Evolutionary conservation across 1,140 invertebrate species (phyloP), one percentile per base, ranked within the genome.

Genomic region (Cylas formicarius): DNA sequence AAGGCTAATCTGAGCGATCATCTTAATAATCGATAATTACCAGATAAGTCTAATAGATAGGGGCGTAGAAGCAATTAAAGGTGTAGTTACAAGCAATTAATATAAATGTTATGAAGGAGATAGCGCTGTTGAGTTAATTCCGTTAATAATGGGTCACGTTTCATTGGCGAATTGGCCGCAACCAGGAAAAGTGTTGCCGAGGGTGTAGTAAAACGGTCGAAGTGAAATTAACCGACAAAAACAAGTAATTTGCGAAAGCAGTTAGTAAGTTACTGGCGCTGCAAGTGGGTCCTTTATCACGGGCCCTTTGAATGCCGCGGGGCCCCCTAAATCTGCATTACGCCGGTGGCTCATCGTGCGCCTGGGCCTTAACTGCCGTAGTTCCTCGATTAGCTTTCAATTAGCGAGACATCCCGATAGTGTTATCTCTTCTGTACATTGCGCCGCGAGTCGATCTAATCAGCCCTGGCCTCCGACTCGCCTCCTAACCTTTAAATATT

Each of bases 381-480:
- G 52, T 61, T 58, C 54, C 50, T 46, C 62, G 61, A 62, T 64
- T 64, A 62, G 52, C 57, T 64, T 62, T 64, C 62, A 64, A 64
- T 64, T 64, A 64, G 55, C 47, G 50, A 50, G 52, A 24, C n/a
- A n/a, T 41, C 40, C 23, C 59, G 61, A 63, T 62, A 61, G 56
- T 57, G 44, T 52, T 59, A 61, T 61, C 60, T 62, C 52, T 57
- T 55, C 50, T 54, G 48, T 60, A 58, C 52, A 53, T 59, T 44
- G 46, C 43, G 24, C 31, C 24, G 27, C 35, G 26, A 48, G 43
- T 49, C 42, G 41, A 16, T 32, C 39, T 32, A 33, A 41, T 35
- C 38, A 14, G 35, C n/a, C n/a, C n/a, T n/a, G n/a, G n/a, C n/a
- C n/a, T n/a, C n/a, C n/a, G n/a, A n/a, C n/a, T n/a, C n/a, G n/a